Evolutionary conservation across 2,113 vertebrate genomes (phyloP), one percentile per base, ranked within the genome.

Genomic region (Dicrurus megarhynchus): DNA sequence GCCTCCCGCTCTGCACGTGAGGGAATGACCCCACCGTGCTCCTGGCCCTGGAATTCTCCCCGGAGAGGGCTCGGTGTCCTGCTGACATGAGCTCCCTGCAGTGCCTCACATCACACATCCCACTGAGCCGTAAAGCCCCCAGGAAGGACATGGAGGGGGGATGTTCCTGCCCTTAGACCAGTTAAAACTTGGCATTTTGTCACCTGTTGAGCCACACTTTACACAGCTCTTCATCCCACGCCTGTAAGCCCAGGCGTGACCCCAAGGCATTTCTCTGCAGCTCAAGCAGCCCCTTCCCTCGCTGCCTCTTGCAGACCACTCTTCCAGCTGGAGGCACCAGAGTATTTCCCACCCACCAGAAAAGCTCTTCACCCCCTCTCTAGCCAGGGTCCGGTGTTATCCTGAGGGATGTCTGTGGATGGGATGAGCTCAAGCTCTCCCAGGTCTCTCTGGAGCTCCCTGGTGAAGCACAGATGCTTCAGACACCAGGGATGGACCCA

Each of bases 1-100:
- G 32, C 32, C 63, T 87, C 79, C 49, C 0, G 1, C 49, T 67
- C 69, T 17, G 69, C 80, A 71, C 11, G 3, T 52, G 85, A 88
- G n/a, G 70, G 75, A 80, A 5, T 74, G 79, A 67, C 83, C 92
- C 68, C 0, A 0, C 33, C 0, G 4, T 68, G 52, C 74, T 84
- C 73, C 81, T 35, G 18, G 27, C 39, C 41, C 81, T 82, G 87
- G 59, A 76, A 32, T 10, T 39, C 27, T 89, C 69, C 84, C 75
- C 0, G 0, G 75, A 59, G 85, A 83, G 30, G 30, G 30, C 76
- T 77, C 2, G 0, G n/a, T 4, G 7, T 65, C 52, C 73, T 1
- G 2, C 46, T 33, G 75, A 5, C 8, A 7, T 1, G 28, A 21
- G 53, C 76, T 94, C 50, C 78, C 89, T 89, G 91, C 76, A 9